phyloP scores from a whole-genome alignment of 2,888 invertebrate species.

The Agonopterix heracliana region DNA sequence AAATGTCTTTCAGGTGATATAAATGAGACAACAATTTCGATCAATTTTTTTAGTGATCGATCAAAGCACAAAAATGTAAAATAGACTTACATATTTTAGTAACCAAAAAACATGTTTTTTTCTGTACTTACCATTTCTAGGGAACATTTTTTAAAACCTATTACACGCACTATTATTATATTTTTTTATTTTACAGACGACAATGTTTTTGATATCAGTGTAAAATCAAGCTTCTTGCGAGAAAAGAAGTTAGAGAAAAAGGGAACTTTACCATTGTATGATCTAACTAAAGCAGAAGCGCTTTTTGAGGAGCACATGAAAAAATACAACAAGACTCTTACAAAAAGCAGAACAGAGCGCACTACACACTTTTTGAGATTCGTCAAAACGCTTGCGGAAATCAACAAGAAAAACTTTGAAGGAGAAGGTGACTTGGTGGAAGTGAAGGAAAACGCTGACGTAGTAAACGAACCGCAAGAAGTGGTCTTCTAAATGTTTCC shows the following conservation, averaged over 20 bases:
- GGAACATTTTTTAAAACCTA: no score
- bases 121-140: no score
- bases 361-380: constrained; percentile 39
- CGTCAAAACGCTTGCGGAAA: constrained; percentile 40
- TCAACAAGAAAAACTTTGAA: constrained; percentile 31
- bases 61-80: no score
- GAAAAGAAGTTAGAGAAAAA: neutral
- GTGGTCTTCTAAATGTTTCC: neutral
- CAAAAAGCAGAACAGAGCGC: constrained; percentile 20
- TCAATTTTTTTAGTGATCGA: no score
- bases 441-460: constrained; percentile 32
- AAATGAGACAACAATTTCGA: no score
- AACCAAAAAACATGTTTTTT: no score
- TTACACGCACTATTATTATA: no score
- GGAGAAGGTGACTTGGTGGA: constrained; percentile 16
- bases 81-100: no score
- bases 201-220: neutral
- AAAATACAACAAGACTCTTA: constrained; percentile 20
- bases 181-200: neutral
- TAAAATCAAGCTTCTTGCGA: neutral
- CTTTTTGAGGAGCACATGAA: constrained; percentile 30
- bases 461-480: constrained; percentile 23
- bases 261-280: constrained; percentile 25
- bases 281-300: constrained; percentile 32
- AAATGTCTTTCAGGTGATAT: no score